Evolutionary conservation across 1,140 invertebrate genomes (phyloP).

Genomic region (Sycophila sp.): DNA sequence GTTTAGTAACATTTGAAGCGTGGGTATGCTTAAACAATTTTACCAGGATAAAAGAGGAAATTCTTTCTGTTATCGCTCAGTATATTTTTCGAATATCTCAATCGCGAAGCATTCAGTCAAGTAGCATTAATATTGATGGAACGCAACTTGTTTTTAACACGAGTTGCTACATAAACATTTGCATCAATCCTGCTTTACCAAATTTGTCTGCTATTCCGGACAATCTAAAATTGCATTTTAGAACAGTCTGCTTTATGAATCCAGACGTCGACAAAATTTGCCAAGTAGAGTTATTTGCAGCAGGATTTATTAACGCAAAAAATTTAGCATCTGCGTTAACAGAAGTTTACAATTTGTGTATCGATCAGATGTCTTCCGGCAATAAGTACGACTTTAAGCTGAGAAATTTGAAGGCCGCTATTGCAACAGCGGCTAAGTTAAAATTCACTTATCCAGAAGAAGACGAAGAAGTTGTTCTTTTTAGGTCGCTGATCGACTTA

Average conservation of each 20-base stretch:
- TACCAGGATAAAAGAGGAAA: constrained; percentile 70
- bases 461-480: constrained; percentile 67
- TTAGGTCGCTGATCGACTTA: constrained; percentile 74
- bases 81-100: constrained; percentile 67
- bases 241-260: constrained; percentile 75
- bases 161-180: constrained; percentile 72
- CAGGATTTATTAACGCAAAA: constrained; percentile 72
- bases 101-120: constrained; percentile 66
- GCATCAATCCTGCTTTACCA: constrained; percentile 72
- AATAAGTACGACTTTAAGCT: constrained; percentile 73
- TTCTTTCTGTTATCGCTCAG: constrained; percentile 66
- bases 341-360: constrained; percentile 71
- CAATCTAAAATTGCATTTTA: constrained; percentile 75
- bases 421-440: constrained; percentile 70
- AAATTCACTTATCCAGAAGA: constrained; percentile 73
- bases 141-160: constrained; percentile 70
- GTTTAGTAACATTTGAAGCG: constrained; percentile 73
- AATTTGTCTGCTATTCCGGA: constrained; percentile 72
- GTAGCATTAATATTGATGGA: constrained; percentile 71
- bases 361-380: constrained; percentile 69
- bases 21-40: constrained; percentile 82
- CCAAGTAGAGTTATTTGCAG: constrained; percentile 74
- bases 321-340: constrained; percentile 72
- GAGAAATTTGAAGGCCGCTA: constrained; percentile 66
- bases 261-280: constrained; percentile 75